phyloP scores from a whole-genome alignment of 53 echinoderm and acorn worm genomes.

The Paracentrotus lividus region DNA sequence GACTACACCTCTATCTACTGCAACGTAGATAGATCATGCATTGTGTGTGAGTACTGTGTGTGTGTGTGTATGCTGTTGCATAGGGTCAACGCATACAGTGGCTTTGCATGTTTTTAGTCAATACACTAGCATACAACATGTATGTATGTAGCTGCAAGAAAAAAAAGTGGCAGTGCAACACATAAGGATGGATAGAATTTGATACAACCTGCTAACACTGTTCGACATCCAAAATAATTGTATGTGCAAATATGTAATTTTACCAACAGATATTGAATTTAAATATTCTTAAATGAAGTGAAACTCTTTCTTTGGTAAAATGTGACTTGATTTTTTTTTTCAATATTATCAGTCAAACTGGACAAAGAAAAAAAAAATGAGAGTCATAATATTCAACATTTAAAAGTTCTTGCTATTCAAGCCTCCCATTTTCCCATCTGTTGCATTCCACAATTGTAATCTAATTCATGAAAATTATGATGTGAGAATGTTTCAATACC shows the following conservation, averaged over 20 bases:
- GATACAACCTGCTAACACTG: slow-evolving; percentile 17
- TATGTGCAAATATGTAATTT: neutral
- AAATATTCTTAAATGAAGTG: no score
- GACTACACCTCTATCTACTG: neutral
- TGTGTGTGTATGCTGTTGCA: slow-evolving; percentile 7
- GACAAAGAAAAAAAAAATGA: no score
- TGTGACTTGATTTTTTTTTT: no score
- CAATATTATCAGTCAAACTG: no score
- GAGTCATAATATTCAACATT: no score
- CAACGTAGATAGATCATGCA: neutral
- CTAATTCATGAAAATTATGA: no score
- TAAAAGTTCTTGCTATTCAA: no score
- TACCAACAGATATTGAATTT: neutral
- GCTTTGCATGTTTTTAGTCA: slow-evolving; percentile 23
- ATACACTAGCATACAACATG: no score
- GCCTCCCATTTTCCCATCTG: neutral
- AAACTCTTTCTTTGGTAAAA: no score
- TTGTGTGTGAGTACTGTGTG: neutral
- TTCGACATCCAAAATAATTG: neutral
- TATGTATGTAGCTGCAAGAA: neutral
- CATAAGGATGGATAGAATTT: neutral
- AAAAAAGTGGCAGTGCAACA: neutral
- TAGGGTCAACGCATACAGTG: neutral
- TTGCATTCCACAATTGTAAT: neutral
- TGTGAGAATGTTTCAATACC: no score